These are phyloP conservation scores for Netelia inedita DNA, from an alignment of 2,888 invertebrate genomes.

Conservation along the genomic window DNA sequence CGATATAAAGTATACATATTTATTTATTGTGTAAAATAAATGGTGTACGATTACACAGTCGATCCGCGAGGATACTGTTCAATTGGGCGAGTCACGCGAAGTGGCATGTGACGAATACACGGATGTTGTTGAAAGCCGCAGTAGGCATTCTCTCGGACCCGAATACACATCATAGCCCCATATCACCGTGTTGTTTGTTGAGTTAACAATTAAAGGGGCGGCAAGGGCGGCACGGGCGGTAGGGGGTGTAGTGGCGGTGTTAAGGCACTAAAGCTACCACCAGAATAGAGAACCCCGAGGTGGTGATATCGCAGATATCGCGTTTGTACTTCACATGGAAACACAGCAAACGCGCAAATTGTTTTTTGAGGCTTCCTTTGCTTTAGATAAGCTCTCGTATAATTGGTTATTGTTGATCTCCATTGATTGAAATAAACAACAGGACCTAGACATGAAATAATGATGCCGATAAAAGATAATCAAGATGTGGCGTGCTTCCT, in stretches of 20 bases:
- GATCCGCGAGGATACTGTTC: no score
- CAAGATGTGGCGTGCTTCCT: slow-evolving; percentile 98
- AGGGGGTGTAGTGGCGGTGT: no score
- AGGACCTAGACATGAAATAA: slow-evolving; percentile 88
- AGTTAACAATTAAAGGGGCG: no score
- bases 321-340: not conserved
- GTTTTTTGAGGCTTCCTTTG: slow-evolving; percentile 24
- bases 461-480: slow-evolving; percentile 95
- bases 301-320: not conserved
- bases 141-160: not conserved
- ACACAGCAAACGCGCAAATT: not conserved
- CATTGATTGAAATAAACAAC: no score
- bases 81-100: not conserved
- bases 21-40: no score
- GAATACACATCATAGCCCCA: no score
- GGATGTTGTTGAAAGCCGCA: not conserved
- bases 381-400: slow-evolving; percentile 38
- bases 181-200: no score
- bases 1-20: no score
- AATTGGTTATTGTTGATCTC: slow-evolving; percentile 32
- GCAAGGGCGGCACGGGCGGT: no score
- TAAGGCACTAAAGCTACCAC: no score
- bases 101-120: slow-evolving; percentile 9
- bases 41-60: no score
- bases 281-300: not conserved